A percentile compares a stretch with the other conserved stretches of the same genome.
Conservation (phyloP, 2,113 vertebrate genomes). For the Pandion haliaetus region DNA sequence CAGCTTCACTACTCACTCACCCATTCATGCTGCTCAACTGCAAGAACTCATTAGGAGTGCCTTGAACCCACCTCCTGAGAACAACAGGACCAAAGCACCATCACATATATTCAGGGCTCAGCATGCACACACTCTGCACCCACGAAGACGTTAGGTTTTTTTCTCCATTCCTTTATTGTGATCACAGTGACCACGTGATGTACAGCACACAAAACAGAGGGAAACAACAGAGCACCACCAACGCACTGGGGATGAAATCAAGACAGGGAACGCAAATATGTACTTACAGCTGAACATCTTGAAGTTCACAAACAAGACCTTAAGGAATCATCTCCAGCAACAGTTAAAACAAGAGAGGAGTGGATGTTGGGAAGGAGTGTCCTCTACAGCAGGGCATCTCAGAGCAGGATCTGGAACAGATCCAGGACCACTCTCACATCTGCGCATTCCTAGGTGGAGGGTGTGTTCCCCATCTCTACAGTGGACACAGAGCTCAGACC, state of each 20-base stretch:
- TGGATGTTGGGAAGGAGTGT: neutral
- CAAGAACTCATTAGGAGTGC: neutral
- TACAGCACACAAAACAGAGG: neutral
- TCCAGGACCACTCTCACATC: neutral
- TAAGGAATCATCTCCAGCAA: neutral
- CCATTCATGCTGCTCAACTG: too few relatives aligned
- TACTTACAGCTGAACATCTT: neutral
- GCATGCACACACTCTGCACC: neutral
- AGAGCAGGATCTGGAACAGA: neutral
- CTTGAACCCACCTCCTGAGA: neutral
- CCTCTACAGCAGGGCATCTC: neutral
- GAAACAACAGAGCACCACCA: neutral
- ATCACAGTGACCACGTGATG: fast-evolving
- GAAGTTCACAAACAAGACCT: neutral
- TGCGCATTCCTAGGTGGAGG: neutral
- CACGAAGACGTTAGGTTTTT: fast-evolving
- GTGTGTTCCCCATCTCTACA: neutral
- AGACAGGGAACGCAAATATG: neutral
- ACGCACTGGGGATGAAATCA: neutral
- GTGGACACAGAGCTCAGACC: neutral
- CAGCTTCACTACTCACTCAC: neutral
- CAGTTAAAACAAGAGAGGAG: neutral
- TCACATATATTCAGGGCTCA: neutral
- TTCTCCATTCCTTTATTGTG: neutral
- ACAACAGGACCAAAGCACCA: neutral